Percentiles rank a stretch among this genome's conserved stretches.
These are phyloP conservation scores for Vespertilio murinus DNA, from an alignment of 2,797 vertebrate genomes.

Conservation along the genomic window DNA sequence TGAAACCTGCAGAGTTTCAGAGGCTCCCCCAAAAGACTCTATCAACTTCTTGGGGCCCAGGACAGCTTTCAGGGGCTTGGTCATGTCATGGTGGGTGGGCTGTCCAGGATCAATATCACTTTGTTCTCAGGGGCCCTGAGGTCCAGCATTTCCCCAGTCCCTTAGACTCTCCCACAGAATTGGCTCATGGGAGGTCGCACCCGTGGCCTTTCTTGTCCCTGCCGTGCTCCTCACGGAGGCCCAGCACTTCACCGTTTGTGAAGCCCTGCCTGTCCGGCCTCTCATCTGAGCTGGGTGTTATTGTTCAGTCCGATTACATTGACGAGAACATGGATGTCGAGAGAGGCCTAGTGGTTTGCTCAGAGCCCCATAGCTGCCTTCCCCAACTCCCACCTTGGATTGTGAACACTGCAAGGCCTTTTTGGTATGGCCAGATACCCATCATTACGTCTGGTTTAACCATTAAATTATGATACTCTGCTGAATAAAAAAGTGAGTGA, in stretches of 20 bases:
- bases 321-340: accelerated
- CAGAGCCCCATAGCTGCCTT: not conserved
- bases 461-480: accelerated
- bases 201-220: not conserved
- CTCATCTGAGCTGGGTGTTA: not conserved
- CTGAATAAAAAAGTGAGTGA: not conserved
- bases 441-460: not conserved
- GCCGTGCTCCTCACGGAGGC: not conserved
- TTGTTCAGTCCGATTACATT: accelerated
- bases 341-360: not conserved
- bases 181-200: not conserved
- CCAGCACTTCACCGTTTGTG: not conserved
- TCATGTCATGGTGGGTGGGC: not conserved
- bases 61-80: not conserved
- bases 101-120: not conserved
- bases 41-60: not conserved
- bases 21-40: not conserved
- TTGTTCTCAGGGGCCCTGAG: not conserved
- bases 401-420: not conserved
- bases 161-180: not conserved
- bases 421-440: not conserved
- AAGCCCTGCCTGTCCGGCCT: not conserved
- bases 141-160: not conserved
- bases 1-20: not conserved
- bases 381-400: not conserved